These are phyloP conservation scores for Sterna hirundo DNA, from an alignment of 2,113 vertebrate genomes.

Conservation along the genomic window DNA sequence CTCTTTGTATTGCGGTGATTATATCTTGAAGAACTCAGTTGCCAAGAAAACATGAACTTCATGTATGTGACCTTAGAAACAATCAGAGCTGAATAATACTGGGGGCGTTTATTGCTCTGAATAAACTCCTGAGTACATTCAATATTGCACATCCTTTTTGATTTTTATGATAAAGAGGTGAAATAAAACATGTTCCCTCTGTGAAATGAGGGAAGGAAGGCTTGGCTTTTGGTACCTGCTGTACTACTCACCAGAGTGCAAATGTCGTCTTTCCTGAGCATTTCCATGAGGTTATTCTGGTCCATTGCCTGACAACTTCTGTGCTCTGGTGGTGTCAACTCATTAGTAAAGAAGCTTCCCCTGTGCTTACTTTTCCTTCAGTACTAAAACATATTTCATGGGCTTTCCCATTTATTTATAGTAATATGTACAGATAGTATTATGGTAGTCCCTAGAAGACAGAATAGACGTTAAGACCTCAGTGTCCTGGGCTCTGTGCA, in stretches of 20 bases:
- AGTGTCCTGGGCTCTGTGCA: not conserved
- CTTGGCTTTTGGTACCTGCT: not conserved
- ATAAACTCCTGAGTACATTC: not conserved
- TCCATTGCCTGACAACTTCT: not conserved
- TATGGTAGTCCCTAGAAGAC: not conserved
- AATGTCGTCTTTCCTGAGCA: not conserved
- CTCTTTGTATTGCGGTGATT: not conserved
- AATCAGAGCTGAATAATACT: not conserved
- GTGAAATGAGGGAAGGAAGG: not conserved
- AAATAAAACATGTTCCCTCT: not conserved
- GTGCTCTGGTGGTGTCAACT: not conserved
- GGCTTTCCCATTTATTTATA: not conserved
- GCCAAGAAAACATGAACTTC: not conserved
- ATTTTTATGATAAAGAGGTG: not conserved
- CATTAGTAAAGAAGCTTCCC: not conserved
- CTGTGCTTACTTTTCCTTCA: not conserved
- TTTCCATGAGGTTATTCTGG: not conserved
- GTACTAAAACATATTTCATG: not conserved
- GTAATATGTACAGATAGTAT: not conserved
- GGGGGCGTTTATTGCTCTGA: not conserved
- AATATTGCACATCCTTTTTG: not conserved
- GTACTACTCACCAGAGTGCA: not conserved
- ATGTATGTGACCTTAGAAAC: not conserved
- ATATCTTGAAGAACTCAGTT: not conserved
- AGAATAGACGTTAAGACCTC: not conserved